Base-by-base conservation (phyloP, 2,113 vertebrate genomes). In the Scolopax mira region DNA sequence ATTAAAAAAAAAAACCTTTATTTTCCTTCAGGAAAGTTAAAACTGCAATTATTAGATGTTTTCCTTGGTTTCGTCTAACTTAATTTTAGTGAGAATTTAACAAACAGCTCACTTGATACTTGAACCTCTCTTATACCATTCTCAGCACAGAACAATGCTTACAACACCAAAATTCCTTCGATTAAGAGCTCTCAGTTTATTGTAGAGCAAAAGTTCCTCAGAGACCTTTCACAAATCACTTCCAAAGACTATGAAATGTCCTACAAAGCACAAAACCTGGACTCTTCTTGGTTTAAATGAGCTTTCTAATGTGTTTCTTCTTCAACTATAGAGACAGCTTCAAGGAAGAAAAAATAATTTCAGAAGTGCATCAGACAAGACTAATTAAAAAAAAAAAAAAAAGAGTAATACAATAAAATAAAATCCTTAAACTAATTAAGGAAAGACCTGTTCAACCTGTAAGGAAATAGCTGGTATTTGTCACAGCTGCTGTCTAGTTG, bases 1-100 rank as follows among this genome's bases (percentile, higher is more conserved):
- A 35, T 51, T 46, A 42, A 52, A 44, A 42, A 19, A 42, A 18
- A 24, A 0, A 0, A 0, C 3, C 7, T 41, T 4, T 14, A 7
- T 72, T 66, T 91, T 75, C 23, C 41, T 80, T 73, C 41, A 49
- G 71, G 18, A 48, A 85, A 73, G 39, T 49, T 35, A 33, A 37
- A 90, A 70, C 19, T 41, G 19, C 15, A 88, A 42, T 49, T n/a
- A 79, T 19, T 6, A 83, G 23, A 71, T 9, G 11, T 18, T 81
- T 69, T 67, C 17, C 24, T 60, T 31, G 10, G 22, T 79, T 5
- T 5, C 1, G 3, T 67, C 10, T 25, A 69, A 41, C 4, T 60
- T 74, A 60, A 55, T 72, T 91, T 79, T 64, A 54, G 9, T 19
- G 51, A 66, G 16, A 74, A 66, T 49, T 62, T 81, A 80, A 74